Evolutionary conservation across 2,113 vertebrate species (phyloP).

Genomic region (Ardeotis arabs): DNA sequence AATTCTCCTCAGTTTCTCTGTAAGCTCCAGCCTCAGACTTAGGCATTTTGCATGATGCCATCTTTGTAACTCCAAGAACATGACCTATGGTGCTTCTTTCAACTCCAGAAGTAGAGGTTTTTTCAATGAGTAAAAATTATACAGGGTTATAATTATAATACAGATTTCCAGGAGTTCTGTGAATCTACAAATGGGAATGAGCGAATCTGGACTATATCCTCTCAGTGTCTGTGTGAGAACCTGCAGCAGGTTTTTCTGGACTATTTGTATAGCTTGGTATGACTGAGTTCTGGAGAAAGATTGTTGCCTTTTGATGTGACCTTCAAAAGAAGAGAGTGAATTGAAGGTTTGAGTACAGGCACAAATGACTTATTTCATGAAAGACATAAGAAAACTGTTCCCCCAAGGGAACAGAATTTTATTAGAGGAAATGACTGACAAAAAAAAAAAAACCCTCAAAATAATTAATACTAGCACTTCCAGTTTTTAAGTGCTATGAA

Average conservation of each 20-base stretch:
- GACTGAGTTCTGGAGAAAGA: background rate
- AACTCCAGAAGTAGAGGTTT: no score
- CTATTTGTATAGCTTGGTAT: background rate
- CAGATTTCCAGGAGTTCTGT: background rate
- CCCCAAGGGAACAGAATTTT: constrained; percentile 44
- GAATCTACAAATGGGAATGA: background rate
- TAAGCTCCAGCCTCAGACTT: background rate
- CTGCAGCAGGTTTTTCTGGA: background rate
- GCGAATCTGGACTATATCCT: background rate
- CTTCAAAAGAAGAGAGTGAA: background rate
- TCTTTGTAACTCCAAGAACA: background rate
- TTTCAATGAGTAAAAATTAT: background rate
- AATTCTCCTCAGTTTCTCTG: background rate
- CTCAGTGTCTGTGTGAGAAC: background rate
- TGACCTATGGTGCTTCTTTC: background rate
- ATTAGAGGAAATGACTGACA: constrained; percentile 59
- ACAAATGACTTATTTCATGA: background rate
- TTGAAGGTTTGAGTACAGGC: background rate
- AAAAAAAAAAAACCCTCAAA: constrained; percentile 8
- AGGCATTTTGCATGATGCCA: fast-evolving
- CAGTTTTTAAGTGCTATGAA: background rate
- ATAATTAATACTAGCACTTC: constrained; percentile 54
- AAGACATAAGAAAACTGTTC: background rate
- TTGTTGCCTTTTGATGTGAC: background rate
- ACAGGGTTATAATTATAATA: background rate